Percentiles rank a stretch among this genome's conserved stretches.
Conservation (phyloP, 2,888 invertebrate species). For the Diarsia mendica region DNA sequence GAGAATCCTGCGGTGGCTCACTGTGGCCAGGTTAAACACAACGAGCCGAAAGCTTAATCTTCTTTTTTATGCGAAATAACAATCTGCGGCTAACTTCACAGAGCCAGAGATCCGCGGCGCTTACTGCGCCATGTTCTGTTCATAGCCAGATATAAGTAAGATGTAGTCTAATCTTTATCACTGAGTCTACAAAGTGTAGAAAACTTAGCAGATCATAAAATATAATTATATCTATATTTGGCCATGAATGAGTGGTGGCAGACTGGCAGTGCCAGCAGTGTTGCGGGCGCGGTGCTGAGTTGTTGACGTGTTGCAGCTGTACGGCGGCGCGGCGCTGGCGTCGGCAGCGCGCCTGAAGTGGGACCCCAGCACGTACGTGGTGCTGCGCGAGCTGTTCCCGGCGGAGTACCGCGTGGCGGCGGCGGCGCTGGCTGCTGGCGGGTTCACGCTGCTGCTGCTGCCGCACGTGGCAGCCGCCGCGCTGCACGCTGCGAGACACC, state of each 20-base stretch:
- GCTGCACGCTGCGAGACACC: conserved; percentile 38
- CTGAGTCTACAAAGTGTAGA: not conserved
- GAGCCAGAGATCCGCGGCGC: not conserved
- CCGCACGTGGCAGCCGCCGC: conserved; percentile 72
- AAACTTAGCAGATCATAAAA: not conserved
- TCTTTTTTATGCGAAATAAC: not conserved
- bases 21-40: not conserved
- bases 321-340: conserved; percentile 79
- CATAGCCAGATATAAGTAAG: not conserved
- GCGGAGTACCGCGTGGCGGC: conserved; percentile 71
- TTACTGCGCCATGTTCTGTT: not conserved
- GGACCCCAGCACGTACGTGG: conserved; percentile 83
- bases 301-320: conserved; percentile 63
- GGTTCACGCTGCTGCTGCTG: conserved; percentile 71
- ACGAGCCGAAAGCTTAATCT: no score
- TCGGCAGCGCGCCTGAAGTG: conserved; percentile 83
- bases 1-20: not conserved
- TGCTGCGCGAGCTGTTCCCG: conserved; percentile 76
- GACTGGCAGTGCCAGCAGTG: not conserved
- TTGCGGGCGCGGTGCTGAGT: not conserved
- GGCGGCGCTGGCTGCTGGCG: conserved; percentile 64
- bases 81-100: not conserved
- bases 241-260: not conserved
- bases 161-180: no score
- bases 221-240: not conserved